phyloP scores from a whole-genome alignment of 2,888 invertebrate species.

The Bruchidius siliquastri region DNA sequence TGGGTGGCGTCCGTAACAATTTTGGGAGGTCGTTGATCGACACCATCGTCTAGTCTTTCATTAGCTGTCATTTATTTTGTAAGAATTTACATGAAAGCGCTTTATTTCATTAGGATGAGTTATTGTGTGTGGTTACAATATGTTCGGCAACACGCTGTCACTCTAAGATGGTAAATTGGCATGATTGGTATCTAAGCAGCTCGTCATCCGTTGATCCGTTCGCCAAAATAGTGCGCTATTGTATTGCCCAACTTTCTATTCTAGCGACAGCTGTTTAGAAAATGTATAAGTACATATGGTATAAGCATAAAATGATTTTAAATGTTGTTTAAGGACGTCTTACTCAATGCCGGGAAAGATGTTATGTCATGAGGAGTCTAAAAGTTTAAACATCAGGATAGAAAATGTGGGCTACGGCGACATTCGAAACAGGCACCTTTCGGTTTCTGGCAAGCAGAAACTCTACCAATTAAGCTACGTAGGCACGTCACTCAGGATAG shows the following conservation, averaged over 20 bases:
- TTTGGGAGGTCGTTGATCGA: background rate
- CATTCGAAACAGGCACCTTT: too few relatives aligned
- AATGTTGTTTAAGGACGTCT: background rate
- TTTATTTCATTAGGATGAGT: background rate
- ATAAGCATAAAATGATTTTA: background rate
- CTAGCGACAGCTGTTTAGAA: background rate
- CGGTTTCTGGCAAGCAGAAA: too few relatives aligned
- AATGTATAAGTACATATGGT: background rate
- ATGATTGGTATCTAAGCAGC: background rate
- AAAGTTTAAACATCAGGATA: too few relatives aligned
- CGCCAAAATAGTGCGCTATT: background rate
- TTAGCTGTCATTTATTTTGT: background rate
- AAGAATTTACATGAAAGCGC: background rate
- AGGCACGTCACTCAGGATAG: too few relatives aligned
- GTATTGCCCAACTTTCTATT: background rate
- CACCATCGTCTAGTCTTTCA: background rate
- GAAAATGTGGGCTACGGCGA: too few relatives aligned
- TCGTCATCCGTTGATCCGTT: background rate
- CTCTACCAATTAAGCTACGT: too few relatives aligned
- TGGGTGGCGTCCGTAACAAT: background rate
- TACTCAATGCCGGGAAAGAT: too few relatives aligned
- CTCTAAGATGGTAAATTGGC: background rate
- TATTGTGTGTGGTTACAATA: background rate
- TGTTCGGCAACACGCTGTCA: background rate
- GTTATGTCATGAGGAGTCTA: too few relatives aligned